Evolutionary conservation across 2,888 invertebrate species (phyloP), one percentile per base, ranked within the genome.

Genomic region (Hypsopygia costalis): DNA sequence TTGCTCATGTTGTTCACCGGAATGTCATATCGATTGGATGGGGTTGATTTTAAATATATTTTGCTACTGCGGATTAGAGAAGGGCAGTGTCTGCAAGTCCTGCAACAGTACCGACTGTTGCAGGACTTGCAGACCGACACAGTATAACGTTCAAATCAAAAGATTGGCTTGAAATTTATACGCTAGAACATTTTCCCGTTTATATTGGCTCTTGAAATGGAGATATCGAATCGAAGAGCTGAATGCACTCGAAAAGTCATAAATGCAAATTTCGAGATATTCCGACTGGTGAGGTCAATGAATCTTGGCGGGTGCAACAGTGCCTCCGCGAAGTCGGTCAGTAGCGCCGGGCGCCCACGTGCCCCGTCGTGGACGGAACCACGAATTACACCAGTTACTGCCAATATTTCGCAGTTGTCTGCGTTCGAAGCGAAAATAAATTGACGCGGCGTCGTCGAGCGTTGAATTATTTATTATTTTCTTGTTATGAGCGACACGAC

Each of bases 271-370:
- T 51, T 51, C 20, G 44, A 34, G 28, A 12, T 43, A 37, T 41
- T 49, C 37, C 37, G 48, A 39, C 39, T 3, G 16, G 16, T 16
- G 55, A 55, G 71, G 68, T 75, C 71, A 72, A 65, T 62, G 70
- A 60, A 67, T 56, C 67, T 55, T 52, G 56, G 50, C 48, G 47
- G 48, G 40, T 55, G 62, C 59, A 65, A 41, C 49, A 46, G 46
- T 53, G 54, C 52, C 48, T 55, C 48, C 43, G 52, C 43, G 41
- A 45, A 48, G 38, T 48, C 53, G 45, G 49, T 48, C 58, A 52
- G 48, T 49, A 46, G 48, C 49, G 49, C 43, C 50, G 34, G 33
- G 7, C 47, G 49, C 47, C 53, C 45, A 54, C 55, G 47, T 44
- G 36, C 25, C 30, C 16, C 40, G 37, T 43, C 33, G 36, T 43